Percentiles rank a stretch among this genome's conserved stretches.
phyloP scores from a whole-genome alignment of 2,888 invertebrate genomes.

The Acrobeloides nanus region DNA sequence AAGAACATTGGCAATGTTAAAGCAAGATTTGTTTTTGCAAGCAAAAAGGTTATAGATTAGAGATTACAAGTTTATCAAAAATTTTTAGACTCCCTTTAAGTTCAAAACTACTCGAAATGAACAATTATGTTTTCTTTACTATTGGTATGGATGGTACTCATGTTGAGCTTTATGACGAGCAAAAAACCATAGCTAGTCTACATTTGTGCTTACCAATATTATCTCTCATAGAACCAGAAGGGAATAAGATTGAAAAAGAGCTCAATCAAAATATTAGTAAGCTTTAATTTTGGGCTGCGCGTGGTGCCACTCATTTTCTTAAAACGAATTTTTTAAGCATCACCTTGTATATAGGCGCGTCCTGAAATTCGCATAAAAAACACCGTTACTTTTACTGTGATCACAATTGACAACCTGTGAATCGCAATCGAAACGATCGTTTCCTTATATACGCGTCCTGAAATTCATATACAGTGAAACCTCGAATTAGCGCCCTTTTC shows the following conservation, averaged over 20 bases:
- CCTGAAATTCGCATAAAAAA: too few relatives aligned
- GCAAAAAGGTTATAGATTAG: slow-evolving; percentile 22
- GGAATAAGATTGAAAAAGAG: slow-evolving; percentile 29
- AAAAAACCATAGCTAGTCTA: slow-evolving; percentile 18
- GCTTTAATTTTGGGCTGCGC: too few relatives aligned
- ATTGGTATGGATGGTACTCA: slow-evolving; percentile 17
- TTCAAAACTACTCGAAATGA: slow-evolving; percentile 16
- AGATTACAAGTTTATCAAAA: slow-evolving; percentile 6
- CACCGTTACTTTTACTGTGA: too few relatives aligned
- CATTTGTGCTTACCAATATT: slow-evolving; percentile 23
- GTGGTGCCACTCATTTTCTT: too few relatives aligned
- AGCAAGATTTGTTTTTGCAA: slow-evolving; percentile 30
- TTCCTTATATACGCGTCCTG: too few relatives aligned
- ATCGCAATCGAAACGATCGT: too few relatives aligned
- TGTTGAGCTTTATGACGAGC: slow-evolving; percentile 25
- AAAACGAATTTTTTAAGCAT: too few relatives aligned
- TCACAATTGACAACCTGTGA: too few relatives aligned
- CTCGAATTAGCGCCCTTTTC: too few relatives aligned
- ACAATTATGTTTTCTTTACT: slow-evolving; percentile 24
- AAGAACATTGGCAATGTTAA: slow-evolving; percentile 28
- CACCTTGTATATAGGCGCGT: too few relatives aligned
- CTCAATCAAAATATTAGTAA: slow-evolving; percentile 34
- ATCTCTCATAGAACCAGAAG: slow-evolving; percentile 26
- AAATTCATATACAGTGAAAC: too few relatives aligned
- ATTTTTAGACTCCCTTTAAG: slow-evolving; percentile 23